Base-by-base conservation (phyloP, 2,113 vertebrate genomes). In the Geococcyx californianus region DNA sequence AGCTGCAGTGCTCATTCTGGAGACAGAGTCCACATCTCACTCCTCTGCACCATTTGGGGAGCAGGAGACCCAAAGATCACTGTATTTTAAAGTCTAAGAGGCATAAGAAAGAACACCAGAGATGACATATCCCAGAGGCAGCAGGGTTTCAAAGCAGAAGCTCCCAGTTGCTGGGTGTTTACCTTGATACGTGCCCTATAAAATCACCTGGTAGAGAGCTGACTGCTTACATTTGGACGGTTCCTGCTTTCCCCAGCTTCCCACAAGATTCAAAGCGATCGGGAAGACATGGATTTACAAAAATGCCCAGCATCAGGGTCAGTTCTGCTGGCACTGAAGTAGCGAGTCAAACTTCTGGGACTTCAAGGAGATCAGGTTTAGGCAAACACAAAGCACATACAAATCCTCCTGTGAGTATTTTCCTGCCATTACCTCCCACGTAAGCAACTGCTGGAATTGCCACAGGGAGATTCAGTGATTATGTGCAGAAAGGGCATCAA, bases 401-500 rank as follows among this genome's bases (percentile, higher is more conserved):
- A 96, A 96, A 97, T 97, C 66, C 94, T 72, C 90, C 88, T n/a
- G 56, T 80, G 93, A 95, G 91, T 84, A 95, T 95, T 97, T 93
- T 94, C 95, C 92, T 96, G 94, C 92, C 93, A 93, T 96, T 96
- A 97, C 92, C 93, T 95, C 96, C 95, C 95, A 96, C 94, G 16
- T 96, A 94, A 96, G 96, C 93, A 96, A 92, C 87, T 96, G 93
- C 94, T 96, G 93, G 88, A 93, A 96, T 90, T 96, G 93, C 95
- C 96, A 97, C 90, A 54, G 94, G 96, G 90, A 93, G 94, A 95
- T 90, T 95, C 90, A 92, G 90, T 92, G 94, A 96, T 95, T 96
- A 94, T 95, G 92, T 94, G 87, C 88, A 95, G 93, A 93, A 96
- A 92, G 83, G 90, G 96, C 94, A 96, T 95, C 94, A 96, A 92